These are phyloP conservation scores for Phrixothrix hirtus DNA, from an alignment of 2,888 invertebrate species.

Conservation along the genomic window DNA sequence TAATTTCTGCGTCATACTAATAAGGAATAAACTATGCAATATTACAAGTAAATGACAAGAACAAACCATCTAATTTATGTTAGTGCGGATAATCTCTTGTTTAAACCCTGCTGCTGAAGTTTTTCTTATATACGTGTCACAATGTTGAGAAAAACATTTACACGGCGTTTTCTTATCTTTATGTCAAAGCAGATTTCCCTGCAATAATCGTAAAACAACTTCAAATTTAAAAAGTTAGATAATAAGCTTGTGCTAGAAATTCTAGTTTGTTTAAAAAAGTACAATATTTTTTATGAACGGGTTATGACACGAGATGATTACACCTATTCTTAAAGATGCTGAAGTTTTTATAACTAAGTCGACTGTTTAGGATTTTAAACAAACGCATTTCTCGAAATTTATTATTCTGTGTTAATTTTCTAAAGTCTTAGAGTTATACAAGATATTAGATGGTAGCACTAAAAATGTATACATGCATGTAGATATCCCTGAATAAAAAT, in stretches of 20 bases:
- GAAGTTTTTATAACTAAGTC: neutral
- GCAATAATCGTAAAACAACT: conserved; percentile 5
- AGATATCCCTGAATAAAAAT: too few species aligned
- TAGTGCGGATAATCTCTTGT: neutral
- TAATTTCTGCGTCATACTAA: neutral
- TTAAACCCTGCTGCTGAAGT: too few species aligned
- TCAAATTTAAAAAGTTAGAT: neutral
- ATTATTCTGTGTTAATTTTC: too few species aligned
- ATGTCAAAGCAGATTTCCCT: neutral
- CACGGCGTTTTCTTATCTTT: conserved; percentile 6
- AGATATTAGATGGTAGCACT: too few species aligned
- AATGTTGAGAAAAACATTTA: neutral
- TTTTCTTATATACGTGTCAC: neutral
- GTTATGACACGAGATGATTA: neutral
- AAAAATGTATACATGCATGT: too few species aligned
- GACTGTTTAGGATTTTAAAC: too few species aligned
- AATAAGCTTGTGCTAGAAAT: neutral
- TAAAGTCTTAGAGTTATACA: too few species aligned
- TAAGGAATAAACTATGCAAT: neutral
- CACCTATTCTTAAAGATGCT: neutral
- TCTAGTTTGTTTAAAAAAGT: neutral
- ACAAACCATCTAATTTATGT: neutral
- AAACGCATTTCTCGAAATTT: too few species aligned
- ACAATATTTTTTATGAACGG: neutral
- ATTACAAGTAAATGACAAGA: too few species aligned